These are phyloP conservation scores for Allolobophora icterica DNA, from an alignment of 2,888 invertebrate species.

Conservation along the genomic window DNA sequence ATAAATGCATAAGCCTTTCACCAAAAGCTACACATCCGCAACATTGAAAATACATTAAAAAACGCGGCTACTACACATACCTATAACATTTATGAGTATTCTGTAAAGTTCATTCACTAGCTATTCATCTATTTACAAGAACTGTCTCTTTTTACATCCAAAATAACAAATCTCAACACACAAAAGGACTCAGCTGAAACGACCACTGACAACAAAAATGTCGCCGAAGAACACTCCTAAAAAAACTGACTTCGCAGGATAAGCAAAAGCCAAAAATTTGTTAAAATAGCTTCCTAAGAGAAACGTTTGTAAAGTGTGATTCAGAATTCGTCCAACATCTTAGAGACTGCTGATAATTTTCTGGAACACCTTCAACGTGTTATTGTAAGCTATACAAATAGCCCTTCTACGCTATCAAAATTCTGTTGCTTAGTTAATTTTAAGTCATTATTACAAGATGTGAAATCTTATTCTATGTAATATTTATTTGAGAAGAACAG, in stretches of 20 bases:
- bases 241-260: not conserved
- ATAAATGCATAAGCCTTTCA: not conserved
- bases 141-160: conserved; percentile 7
- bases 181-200: not conserved
- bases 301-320: not conserved
- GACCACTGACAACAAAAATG: not conserved
- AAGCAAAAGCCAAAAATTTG: not conserved
- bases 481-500: not conserved
- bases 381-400: not conserved
- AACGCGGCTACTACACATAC: not conserved
- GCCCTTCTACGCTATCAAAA: not conserved
- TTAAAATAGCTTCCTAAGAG: not conserved
- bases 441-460: too few relatives aligned
- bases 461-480: not conserved
- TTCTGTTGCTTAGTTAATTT: not conserved
- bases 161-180: not conserved
- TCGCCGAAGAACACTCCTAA: not conserved
- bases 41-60: not conserved
- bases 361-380: not conserved
- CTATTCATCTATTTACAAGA: conserved; percentile 17
- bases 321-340: not conserved
- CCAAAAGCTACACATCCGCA: not conserved
- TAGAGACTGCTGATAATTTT: not conserved
- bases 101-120: not conserved
- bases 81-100: not conserved